Conservation (phyloP, 2,797 vertebrate genomes). For the Cygnus olor region DNA sequence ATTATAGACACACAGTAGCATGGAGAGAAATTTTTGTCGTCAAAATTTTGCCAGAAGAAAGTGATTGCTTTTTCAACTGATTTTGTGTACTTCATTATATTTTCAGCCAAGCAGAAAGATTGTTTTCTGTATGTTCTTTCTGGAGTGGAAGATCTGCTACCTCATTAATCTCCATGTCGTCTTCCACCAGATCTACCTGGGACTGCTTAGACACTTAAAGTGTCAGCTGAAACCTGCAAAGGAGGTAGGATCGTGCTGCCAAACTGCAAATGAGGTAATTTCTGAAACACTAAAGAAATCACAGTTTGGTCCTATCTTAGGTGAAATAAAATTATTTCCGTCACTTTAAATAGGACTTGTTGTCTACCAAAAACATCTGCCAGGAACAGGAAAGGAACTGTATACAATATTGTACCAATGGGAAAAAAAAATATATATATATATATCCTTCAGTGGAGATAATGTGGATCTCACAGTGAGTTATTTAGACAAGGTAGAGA, state of each 20-base stretch:
- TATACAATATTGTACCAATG: neutral
- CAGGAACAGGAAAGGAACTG: neutral
- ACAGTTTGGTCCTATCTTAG: neutral
- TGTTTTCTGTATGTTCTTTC: neutral
- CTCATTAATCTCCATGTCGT: neutral
- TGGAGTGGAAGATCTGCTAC: neutral
- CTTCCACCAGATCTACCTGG: neutral
- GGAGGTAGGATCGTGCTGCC: neutral
- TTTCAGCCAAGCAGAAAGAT: neutral
- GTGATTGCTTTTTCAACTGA: neutral
- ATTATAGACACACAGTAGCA: neutral
- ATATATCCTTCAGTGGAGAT: neutral
- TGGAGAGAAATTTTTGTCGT: neutral
- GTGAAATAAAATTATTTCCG: constrained; percentile 5
- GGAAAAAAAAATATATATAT: neutral
- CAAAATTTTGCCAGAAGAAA: neutral
- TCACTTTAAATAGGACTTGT: neutral
- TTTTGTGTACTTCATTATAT: neutral
- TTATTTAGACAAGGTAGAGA: neutral
- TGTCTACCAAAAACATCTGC: neutral
- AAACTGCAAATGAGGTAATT: neutral
- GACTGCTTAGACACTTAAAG: neutral
- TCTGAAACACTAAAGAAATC: constrained; percentile 29
- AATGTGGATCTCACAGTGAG: neutral
- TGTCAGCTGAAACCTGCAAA: neutral